Conservation (phyloP, 2,888 invertebrate species). For the Drosophila paucipuncta region DNA sequence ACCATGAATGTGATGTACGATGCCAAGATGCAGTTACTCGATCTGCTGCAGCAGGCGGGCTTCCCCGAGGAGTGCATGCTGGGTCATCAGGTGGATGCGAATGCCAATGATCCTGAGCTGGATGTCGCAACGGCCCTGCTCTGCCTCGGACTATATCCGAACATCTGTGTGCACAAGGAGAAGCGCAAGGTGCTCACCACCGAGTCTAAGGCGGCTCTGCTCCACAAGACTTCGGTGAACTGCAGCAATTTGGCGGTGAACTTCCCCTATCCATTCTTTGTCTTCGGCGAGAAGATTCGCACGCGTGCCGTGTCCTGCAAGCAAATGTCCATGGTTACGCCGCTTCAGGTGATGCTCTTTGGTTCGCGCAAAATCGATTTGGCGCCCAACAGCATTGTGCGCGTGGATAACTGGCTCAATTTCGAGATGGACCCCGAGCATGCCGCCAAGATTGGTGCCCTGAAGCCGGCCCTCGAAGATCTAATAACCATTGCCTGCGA, state of each 20-base stretch:
- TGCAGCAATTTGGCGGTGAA: constrained; percentile 92
- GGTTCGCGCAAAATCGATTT: constrained; percentile 91
- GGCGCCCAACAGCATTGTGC: constrained; percentile 89
- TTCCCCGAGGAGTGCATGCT: constrained; percentile 95
- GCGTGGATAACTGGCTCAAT: constrained; percentile 97
- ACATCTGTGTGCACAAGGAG: constrained; percentile 97
- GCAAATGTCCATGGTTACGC: constrained; percentile 98
- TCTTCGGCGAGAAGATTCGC: constrained; percentile 99
- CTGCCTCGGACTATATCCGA: constrained; percentile 97
- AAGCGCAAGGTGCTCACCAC: constrained; percentile 98
- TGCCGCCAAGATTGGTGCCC: constrained; percentile 93
- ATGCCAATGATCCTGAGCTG: constrained; percentile 91
- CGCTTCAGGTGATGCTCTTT: constrained; percentile 96
- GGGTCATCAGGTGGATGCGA: constrained; percentile 90
- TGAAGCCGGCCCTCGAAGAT: constrained; percentile 95
- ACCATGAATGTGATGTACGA: constrained; percentile 96
- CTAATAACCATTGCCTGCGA: constrained; percentile 92
- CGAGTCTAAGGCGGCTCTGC: constrained; percentile 96
- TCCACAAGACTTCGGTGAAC: constrained; percentile 99
- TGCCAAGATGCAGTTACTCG: constrained; percentile 91
- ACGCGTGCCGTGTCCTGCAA: constrained; percentile 98
- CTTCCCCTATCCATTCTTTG: constrained; percentile 97
- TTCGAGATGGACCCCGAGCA: constrained; percentile 92
- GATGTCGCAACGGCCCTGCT: constrained; percentile 94
- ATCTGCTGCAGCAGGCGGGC: constrained; percentile 90